phyloP scores from a whole-genome alignment of 1,140 invertebrate species.

The Paralvinella palmiformis region DNA sequence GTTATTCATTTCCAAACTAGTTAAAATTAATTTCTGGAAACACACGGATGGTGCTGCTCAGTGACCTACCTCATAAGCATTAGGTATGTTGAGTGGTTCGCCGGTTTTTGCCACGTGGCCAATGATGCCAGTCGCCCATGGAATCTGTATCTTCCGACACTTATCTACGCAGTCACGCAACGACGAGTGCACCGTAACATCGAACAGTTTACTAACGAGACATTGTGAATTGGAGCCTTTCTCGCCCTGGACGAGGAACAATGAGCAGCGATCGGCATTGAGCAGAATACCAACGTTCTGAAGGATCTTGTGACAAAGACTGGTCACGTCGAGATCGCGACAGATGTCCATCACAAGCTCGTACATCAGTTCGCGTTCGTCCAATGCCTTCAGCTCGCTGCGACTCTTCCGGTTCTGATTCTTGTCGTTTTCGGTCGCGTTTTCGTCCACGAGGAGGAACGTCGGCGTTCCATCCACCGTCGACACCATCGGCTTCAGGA shows the following conservation, averaged over 20 bases:
- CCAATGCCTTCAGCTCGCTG: slow-evolving; percentile 77
- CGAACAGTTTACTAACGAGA: slow-evolving; percentile 88
- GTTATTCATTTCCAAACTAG: no score
- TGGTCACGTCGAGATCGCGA: slow-evolving; percentile 87
- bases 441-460: slow-evolving; percentile 58
- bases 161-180: slow-evolving; percentile 79
- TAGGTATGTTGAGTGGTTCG: slow-evolving; percentile 86
- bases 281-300: slow-evolving; percentile 89
- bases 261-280: slow-evolving; percentile 84
- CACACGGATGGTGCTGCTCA: not conserved
- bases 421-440: slow-evolving; percentile 38
- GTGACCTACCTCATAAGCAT: slow-evolving; percentile 80
- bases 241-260: slow-evolving; percentile 80
- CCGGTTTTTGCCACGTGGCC: slow-evolving; percentile 90
- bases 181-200: slow-evolving; percentile 63
- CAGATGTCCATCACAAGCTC: slow-evolving; percentile 95
- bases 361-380: slow-evolving; percentile 91
- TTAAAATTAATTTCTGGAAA: not conserved
- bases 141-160: slow-evolving; percentile 84
- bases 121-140: slow-evolving; percentile 75
- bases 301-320: slow-evolving; percentile 90
- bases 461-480: slow-evolving; percentile 82
- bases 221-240: slow-evolving; percentile 50
- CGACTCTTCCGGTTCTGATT: slow-evolving; percentile 45
- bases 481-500: slow-evolving; percentile 83